Conservation (phyloP, 2,797 vertebrate species). For the Limnodromus scolopaceus region DNA sequence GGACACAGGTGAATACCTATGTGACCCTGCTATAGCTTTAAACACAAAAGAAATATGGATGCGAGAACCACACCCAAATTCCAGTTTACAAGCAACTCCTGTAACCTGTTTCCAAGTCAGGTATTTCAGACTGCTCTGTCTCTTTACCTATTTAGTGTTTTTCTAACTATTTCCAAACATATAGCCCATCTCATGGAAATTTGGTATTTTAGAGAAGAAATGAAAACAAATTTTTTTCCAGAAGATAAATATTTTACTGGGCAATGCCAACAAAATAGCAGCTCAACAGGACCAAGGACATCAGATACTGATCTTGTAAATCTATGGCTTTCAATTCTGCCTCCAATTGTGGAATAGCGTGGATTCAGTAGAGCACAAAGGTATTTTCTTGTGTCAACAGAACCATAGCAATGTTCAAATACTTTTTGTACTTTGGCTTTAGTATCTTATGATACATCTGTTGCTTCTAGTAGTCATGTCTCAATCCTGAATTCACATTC, state of each 20-base stretch:
- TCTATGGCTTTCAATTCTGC: background rate
- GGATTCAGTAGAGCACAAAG: constrained; percentile 54
- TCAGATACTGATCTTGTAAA: constrained; percentile 25
- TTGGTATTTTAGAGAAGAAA: background rate
- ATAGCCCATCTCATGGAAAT: background rate
- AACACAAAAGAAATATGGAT: background rate
- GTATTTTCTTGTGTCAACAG: constrained; percentile 59
- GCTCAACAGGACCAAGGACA: background rate
- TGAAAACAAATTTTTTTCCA: background rate
- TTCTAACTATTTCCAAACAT: background rate
- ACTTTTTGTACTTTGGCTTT: constrained; percentile 3
- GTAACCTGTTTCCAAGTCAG: background rate
- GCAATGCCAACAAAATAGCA: background rate
- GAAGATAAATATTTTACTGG: background rate
- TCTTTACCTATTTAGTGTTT: background rate
- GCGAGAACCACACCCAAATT: background rate
- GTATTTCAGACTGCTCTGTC: background rate
- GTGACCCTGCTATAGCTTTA: background rate
- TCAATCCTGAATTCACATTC: constrained; percentile 25
- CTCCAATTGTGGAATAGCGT: background rate
- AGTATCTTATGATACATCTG: constrained; percentile 27
- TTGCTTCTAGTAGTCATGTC: constrained; percentile 27
- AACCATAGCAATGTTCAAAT: constrained; percentile 8
- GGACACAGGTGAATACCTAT: background rate
- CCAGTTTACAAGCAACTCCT: background rate